Conservation (phyloP, 2,113 vertebrate genomes). For the Eptesicus fuscus region DNA sequence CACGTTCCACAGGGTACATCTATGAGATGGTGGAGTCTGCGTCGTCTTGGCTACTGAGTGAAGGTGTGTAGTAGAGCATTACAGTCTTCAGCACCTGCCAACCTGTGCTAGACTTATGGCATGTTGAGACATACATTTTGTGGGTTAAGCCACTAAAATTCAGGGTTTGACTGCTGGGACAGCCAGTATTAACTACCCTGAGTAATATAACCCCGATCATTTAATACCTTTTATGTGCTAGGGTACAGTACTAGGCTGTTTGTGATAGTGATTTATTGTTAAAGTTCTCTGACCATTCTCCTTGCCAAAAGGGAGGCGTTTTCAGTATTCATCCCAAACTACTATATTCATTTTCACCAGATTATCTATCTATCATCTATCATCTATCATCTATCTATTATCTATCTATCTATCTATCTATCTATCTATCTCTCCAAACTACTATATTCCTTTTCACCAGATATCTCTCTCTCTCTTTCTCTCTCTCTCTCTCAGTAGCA, state of each 20-base stretch:
- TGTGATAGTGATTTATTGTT: not conserved
- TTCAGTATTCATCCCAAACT: slow-evolving; percentile 1
- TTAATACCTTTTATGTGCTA: not conserved
- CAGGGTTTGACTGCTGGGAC: not conserved
- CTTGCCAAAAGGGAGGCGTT: not conserved
- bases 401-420: too few species aligned
- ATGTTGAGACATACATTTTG: not conserved
- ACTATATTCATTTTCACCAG: not conserved
- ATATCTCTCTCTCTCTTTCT: not conserved
- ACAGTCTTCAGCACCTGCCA: not conserved
- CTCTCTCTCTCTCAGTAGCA: not conserved
- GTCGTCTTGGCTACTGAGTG: not conserved
- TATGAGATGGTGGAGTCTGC: not conserved
- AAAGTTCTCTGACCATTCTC: slow-evolving; percentile 10
- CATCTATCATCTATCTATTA: too few species aligned
- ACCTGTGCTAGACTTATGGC: not conserved
- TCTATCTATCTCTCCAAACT: not conserved
- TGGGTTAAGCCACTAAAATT: not conserved
- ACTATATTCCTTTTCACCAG: not conserved
- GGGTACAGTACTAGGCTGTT: not conserved
- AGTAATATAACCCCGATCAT: not conserved
- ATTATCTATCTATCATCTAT: too few species aligned
- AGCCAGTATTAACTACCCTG: not conserved
- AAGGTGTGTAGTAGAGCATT: not conserved
- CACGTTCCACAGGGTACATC: not conserved